These are phyloP conservation scores for Loris lydekkerianus DNA, from an alignment of 2,797 vertebrate genomes.

Conservation along the genomic window DNA sequence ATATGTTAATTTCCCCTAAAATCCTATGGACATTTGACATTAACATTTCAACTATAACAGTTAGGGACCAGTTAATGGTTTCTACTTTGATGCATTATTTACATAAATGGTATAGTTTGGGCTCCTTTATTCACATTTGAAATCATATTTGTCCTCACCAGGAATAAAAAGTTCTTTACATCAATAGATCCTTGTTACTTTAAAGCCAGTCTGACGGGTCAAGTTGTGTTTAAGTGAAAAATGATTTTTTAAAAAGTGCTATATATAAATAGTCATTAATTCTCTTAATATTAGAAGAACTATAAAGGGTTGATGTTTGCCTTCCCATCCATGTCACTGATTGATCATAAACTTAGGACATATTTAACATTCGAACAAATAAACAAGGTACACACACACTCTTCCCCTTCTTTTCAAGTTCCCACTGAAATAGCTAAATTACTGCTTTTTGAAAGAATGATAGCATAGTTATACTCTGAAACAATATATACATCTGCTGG, in stretches of 20 bases:
- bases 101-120: background rate
- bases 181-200: background rate
- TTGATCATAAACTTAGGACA: background rate
- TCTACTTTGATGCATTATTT: background rate
- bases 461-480: background rate
- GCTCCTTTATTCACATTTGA: slow-evolving; percentile 5
- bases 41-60: slow-evolving; percentile 46
- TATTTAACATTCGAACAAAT: slow-evolving; percentile 11
- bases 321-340: background rate
- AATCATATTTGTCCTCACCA: slow-evolving; percentile 29
- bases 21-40: background rate
- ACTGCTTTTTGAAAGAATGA: slow-evolving; percentile 17
- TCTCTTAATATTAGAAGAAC: slow-evolving; percentile 8
- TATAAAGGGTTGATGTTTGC: background rate
- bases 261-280: slow-evolving; percentile 26
- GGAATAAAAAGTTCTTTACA: background rate
- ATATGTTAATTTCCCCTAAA: slow-evolving; percentile 1
- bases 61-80: slow-evolving; percentile 19
- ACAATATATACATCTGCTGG: background rate
- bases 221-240: background rate
- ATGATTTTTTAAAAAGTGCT: background rate
- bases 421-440: slow-evolving; percentile 25
- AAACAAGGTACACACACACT: background rate
- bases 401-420: slow-evolving; percentile 15
- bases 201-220: background rate